Percentiles rank a stretch among this genome's conserved stretches.
phyloP scores from a whole-genome alignment of 1,140 invertebrate genomes.

The Trinorchestia longiramus region DNA sequence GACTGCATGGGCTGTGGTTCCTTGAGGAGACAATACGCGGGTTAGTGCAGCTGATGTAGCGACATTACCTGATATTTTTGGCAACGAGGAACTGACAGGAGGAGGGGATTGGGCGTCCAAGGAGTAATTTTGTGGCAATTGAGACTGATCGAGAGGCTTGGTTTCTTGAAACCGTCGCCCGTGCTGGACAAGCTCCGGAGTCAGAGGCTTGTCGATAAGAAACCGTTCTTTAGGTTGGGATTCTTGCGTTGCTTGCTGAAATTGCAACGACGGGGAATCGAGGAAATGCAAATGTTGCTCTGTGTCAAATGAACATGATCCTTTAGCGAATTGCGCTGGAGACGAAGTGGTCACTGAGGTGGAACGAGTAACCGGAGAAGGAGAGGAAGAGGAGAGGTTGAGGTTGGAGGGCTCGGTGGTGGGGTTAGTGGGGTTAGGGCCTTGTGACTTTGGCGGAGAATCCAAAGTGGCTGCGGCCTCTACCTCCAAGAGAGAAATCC shows the following conservation, averaged over 20 bases:
- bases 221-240: background rate
- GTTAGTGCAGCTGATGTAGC: background rate
- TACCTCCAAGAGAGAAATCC: conserved; percentile 30
- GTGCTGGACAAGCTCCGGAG: background rate
- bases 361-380: background rate
- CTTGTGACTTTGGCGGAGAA: background rate
- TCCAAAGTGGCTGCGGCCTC: conserved; percentile 33
- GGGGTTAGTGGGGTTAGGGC: background rate
- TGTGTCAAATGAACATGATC: background rate
- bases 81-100: background rate
- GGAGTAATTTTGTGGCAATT: background rate
- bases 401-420: background rate
- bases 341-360: background rate
- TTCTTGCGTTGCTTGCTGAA: background rate
- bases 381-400: conserved; percentile 23
- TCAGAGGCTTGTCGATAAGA: background rate
- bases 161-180: background rate
- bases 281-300: background rate
- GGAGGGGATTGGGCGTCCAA: background rate
- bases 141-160: background rate
- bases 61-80: background rate
- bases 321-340: background rate
- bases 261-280: background rate
- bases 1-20: background rate
- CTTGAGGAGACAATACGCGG: background rate